These are phyloP conservation scores for Blomia tropicalis DNA, from an alignment of 2,888 invertebrate genomes.

Conservation along the genomic window DNA sequence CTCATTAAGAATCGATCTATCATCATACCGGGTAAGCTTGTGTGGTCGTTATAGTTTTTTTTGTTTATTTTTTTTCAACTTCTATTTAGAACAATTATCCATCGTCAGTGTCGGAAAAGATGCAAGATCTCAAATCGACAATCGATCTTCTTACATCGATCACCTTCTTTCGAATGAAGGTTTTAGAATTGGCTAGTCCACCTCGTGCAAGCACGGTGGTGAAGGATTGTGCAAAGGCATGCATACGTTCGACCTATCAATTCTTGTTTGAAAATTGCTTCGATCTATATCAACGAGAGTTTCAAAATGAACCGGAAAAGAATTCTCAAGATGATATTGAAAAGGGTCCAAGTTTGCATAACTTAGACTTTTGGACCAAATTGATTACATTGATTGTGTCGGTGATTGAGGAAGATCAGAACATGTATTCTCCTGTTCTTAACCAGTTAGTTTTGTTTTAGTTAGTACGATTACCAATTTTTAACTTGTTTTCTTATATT, in stretches of 20 bases:
- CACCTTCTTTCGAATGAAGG: conserved; percentile 99
- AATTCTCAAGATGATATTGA: conserved; percentile 37
- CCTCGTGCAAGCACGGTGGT: conserved; percentile 96
- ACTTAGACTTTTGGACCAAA: conserved; percentile 92
- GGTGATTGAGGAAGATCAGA: conserved; percentile 96
- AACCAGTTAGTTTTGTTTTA: conserved; percentile 50
- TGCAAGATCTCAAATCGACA: conserved; percentile 97
- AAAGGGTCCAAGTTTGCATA: conserved; percentile 54
- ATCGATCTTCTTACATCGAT: conserved; percentile 96
- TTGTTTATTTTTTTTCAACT: background rate
- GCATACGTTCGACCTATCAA: conserved; percentile 94
- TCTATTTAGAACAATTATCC: conserved; percentile 79
- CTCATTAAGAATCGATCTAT: conserved; percentile 88
- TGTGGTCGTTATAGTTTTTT: background rate
- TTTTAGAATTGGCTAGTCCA: conserved; percentile 93
- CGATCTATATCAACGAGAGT: conserved; percentile 83
- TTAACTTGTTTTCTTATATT: conserved; percentile 13
- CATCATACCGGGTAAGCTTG: conserved; percentile 60
- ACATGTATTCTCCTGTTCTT: conserved; percentile 89
- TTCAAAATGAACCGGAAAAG: conserved; percentile 47
- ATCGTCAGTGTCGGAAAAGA: conserved; percentile 85
- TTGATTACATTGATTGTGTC: conserved; percentile 88
- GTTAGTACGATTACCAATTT: background rate
- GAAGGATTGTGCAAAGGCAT: conserved; percentile 97
- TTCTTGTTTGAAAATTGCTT: conserved; percentile 98